Evolutionary conservation across 2,113 vertebrate genomes (phyloP).

Genomic region (Arizona elegans): DNA sequence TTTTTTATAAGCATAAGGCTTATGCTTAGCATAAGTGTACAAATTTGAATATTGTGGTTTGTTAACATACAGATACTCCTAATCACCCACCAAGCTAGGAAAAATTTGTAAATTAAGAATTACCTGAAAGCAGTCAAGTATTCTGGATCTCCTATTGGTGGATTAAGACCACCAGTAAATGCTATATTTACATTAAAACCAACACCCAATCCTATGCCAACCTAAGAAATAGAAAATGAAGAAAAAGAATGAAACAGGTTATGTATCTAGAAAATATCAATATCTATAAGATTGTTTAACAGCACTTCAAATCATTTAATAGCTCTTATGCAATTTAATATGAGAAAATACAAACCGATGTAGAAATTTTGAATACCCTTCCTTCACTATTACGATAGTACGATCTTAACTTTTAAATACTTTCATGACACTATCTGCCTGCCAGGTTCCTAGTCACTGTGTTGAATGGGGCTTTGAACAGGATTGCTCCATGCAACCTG

Average conservation of each 20-base stretch:
- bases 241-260: not conserved
- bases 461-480: not conserved
- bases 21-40: not conserved
- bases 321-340: not conserved
- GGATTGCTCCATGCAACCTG: not conserved
- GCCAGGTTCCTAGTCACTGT: not conserved
- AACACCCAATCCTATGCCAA: slow-evolving; percentile 85
- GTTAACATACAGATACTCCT: not conserved
- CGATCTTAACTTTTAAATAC: not conserved
- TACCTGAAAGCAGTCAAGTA: slow-evolving; percentile 96
- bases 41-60: slow-evolving; percentile 1
- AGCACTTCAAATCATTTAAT: not conserved
- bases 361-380: not conserved
- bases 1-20: not conserved
- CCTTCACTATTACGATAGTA: not conserved
- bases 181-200: slow-evolving; percentile 98
- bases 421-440: not conserved
- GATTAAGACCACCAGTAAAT: slow-evolving; percentile 92
- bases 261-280: not conserved
- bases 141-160: slow-evolving; percentile 91
- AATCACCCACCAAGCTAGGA: not conserved
- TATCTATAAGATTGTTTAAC: not conserved
- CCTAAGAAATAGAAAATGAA: slow-evolving; percentile 65
- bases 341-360: not conserved
- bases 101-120: slow-evolving; percentile 2